Percentiles rank a stretch among this genome's conserved stretches.
Evolutionary conservation across 2,113 vertebrate species (phyloP).

Genomic region (Seriola aureovittata): DNA sequence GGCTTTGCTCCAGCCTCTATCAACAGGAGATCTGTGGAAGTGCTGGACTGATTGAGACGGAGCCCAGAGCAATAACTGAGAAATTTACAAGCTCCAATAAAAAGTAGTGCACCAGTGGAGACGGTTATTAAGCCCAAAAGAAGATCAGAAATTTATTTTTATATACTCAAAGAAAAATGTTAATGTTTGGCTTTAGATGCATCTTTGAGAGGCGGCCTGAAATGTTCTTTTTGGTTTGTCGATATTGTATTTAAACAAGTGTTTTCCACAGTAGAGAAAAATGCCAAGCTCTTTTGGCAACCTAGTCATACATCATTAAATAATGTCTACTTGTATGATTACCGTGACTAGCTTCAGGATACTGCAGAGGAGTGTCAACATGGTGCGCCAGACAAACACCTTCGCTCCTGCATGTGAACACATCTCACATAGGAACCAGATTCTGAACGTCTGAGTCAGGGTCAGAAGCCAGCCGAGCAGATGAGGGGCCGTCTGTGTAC

Average conservation of each 20-base stretch:
- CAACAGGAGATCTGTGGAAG: constrained; percentile 35
- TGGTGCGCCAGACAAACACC: constrained; percentile 32
- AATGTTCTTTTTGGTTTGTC: background rate
- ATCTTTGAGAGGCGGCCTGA: background rate
- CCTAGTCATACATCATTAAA: background rate
- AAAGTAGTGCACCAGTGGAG: background rate
- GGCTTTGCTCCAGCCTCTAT: constrained; percentile 27
- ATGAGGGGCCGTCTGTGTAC: constrained; percentile 55
- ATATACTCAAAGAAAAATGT: background rate
- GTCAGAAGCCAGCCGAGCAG: constrained; percentile 53
- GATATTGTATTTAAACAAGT: background rate
- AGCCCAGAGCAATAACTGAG: constrained; percentile 29
- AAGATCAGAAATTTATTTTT: background rate
- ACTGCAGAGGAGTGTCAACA: constrained; percentile 1
- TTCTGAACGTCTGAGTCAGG: constrained; percentile 68
- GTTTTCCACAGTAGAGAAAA: background rate
- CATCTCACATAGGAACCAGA: constrained; percentile 74
- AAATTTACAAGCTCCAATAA: background rate
- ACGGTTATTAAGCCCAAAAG: background rate
- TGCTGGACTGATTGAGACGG: constrained; percentile 7
- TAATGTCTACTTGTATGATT: background rate
- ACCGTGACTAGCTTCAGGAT: background rate
- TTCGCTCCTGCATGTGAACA: constrained; percentile 62
- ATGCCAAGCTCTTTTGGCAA: background rate
- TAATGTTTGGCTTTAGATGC: background rate